Evolutionary conservation across 2,888 invertebrate genomes (phyloP).

Genomic region (Syrista parreyssii): DNA sequence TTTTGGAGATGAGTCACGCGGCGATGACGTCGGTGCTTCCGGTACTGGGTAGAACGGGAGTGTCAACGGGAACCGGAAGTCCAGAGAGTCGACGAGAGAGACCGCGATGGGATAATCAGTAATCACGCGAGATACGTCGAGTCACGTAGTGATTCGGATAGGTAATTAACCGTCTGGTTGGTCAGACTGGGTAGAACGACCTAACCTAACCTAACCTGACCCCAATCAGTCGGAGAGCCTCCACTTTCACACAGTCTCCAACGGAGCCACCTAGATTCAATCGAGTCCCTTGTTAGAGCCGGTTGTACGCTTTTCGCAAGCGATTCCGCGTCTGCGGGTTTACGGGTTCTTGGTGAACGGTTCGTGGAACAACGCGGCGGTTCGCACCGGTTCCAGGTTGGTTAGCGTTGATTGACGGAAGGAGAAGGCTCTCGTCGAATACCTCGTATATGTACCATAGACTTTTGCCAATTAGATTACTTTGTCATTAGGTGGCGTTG

Average conservation of each 20-base stretch:
- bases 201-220: background rate
- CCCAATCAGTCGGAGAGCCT: slow-evolving; percentile 1
- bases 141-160: slow-evolving; percentile 39
- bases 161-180: slow-evolving; percentile 28
- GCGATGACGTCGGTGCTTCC: background rate
- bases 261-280: slow-evolving; percentile 17
- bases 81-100: background rate
- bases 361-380: background rate
- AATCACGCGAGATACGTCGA: slow-evolving; percentile 27
- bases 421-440: slow-evolving; percentile 19
- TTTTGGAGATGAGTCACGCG: background rate
- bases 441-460: slow-evolving; percentile 10
- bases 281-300: slow-evolving; percentile 21
- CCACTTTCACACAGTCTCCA: background rate
- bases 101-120: background rate
- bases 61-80: background rate
- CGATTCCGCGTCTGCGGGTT: background rate
- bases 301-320: background rate
- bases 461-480: slow-evolving; percentile 17
- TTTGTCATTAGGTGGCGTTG: slow-evolving; percentile 19
- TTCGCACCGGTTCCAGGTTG: slow-evolving; percentile 6
- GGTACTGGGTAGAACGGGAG: background rate
- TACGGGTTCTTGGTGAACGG: background rate
- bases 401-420: slow-evolving; percentile 18
- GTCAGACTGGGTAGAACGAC: background rate